These are phyloP conservation scores for Myotis pilosus DNA, from an alignment of 2,797 vertebrate genomes.

Conservation along the genomic window DNA sequence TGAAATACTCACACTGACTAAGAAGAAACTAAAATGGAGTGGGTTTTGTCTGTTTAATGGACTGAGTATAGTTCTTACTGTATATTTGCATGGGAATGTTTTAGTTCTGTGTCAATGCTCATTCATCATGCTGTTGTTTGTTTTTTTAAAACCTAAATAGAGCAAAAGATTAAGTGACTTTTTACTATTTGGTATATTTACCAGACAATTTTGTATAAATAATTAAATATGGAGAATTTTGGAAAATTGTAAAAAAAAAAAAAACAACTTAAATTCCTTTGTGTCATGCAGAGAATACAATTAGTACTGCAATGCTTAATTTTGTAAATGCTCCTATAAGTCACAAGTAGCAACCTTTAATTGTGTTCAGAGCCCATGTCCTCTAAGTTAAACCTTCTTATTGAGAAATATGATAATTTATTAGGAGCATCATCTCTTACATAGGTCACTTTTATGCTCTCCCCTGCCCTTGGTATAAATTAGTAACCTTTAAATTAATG, in stretches of 20 bases:
- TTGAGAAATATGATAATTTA: slow-evolving; percentile 78
- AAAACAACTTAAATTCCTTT: slow-evolving; percentile 50
- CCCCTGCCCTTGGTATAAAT: slow-evolving; percentile 76
- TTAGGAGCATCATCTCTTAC: slow-evolving; percentile 73
- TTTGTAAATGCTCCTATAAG: slow-evolving; percentile 66
- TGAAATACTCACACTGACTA: slow-evolving; percentile 37
- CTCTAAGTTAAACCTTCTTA: slow-evolving; percentile 73
- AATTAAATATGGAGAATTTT: slow-evolving; percentile 56
- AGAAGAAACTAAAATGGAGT: slow-evolving; percentile 57
- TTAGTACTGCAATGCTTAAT: slow-evolving; percentile 54
- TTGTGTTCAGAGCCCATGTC: slow-evolving; percentile 71
- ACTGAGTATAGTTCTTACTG: slow-evolving; percentile 73
- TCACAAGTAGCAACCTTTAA: slow-evolving; percentile 71
- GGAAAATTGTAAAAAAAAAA: slow-evolving; percentile 14
- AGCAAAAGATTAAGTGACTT: slow-evolving; percentile 68
- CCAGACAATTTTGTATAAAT: slow-evolving; percentile 44
- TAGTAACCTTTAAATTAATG: slow-evolving; percentile 79
- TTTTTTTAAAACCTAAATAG: slow-evolving; percentile 73
- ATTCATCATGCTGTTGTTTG: slow-evolving; percentile 76
- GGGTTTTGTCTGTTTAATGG: slow-evolving; percentile 76
- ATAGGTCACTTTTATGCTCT: slow-evolving; percentile 70
- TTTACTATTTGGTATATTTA: slow-evolving; percentile 70
- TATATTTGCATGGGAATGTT: slow-evolving; percentile 79
- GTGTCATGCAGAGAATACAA: slow-evolving; percentile 20
- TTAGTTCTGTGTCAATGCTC: slow-evolving; percentile 74